These are phyloP conservation scores for Squalus acanthias DNA, from an alignment of 2,797 vertebrate genomes.

Conservation along the genomic window DNA sequence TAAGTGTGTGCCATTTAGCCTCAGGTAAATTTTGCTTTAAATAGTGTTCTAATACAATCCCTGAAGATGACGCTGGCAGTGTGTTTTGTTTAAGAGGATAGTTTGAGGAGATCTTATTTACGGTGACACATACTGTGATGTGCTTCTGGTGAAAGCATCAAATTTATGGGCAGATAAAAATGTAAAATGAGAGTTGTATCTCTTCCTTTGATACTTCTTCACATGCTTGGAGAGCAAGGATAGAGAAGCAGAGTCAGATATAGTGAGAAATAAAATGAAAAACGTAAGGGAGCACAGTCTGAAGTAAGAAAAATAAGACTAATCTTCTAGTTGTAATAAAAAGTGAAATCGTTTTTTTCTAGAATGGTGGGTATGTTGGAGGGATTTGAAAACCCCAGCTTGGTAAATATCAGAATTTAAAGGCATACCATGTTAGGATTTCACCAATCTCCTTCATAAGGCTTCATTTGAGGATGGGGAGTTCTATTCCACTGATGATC, in stretches of 20 bases:
- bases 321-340: background rate
- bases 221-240: background rate
- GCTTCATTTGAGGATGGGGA: background rate
- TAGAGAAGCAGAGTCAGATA: background rate
- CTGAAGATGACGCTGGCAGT: background rate
- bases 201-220: background rate
- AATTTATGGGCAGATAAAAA: background rate
- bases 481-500: background rate
- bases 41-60: background rate
- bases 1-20: background rate
- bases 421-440: background rate
- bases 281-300: background rate
- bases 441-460: background rate
- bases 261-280: background rate
- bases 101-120: background rate
- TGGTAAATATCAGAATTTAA: background rate
- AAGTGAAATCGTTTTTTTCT: background rate
- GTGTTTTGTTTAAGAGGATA: background rate
- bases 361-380: background rate
- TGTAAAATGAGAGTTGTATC: background rate
- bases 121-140: background rate
- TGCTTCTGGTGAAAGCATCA: background rate
- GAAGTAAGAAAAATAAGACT: background rate
- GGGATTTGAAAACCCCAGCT: background rate
- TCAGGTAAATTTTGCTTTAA: background rate